Percentiles rank a stretch among this genome's conserved stretches.
phyloP scores from a whole-genome alignment of 1,140 invertebrate species.

The Aphelenchoides besseyi region DNA sequence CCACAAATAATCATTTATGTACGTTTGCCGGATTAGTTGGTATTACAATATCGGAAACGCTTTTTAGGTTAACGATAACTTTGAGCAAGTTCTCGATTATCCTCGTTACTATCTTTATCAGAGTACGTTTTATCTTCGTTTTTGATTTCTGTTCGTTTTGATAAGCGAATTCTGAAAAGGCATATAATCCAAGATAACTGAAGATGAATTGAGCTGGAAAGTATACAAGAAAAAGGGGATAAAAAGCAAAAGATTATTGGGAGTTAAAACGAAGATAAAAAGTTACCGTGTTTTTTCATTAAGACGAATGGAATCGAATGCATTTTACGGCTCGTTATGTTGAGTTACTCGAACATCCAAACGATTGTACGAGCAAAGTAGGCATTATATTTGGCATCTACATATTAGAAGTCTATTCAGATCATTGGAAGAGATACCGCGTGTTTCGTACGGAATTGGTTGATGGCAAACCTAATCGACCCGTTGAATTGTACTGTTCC shows the following conservation, averaged over 20 bases:
- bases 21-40: neutral
- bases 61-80: slow-evolving; percentile 53
- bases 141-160: too few species aligned
- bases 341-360: slow-evolving; percentile 56
- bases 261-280: too few species aligned
- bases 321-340: slow-evolving; percentile 53
- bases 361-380: slow-evolving; percentile 56
- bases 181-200: too few species aligned
- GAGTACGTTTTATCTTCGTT: too few species aligned
- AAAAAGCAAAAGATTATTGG: too few species aligned
- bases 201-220: too few species aligned
- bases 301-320: slow-evolving; percentile 60
- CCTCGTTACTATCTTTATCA: slow-evolving; percentile 57
- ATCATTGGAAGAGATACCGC: slow-evolving; percentile 53
- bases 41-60: neutral
- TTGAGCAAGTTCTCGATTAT: slow-evolving; percentile 58
- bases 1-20: slow-evolving; percentile 57
- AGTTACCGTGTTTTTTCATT: too few species aligned
- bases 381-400: neutral
- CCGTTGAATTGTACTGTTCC: slow-evolving; percentile 59
- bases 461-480: slow-evolving; percentile 48
- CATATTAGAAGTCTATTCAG: slow-evolving; percentile 39
- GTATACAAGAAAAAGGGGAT: too few species aligned
- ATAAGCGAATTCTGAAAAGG: too few species aligned
- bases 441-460: slow-evolving; percentile 58